phyloP scores from a whole-genome alignment of 35 echinoderm and acorn worm genomes.

The Anneissia japonica region DNA sequence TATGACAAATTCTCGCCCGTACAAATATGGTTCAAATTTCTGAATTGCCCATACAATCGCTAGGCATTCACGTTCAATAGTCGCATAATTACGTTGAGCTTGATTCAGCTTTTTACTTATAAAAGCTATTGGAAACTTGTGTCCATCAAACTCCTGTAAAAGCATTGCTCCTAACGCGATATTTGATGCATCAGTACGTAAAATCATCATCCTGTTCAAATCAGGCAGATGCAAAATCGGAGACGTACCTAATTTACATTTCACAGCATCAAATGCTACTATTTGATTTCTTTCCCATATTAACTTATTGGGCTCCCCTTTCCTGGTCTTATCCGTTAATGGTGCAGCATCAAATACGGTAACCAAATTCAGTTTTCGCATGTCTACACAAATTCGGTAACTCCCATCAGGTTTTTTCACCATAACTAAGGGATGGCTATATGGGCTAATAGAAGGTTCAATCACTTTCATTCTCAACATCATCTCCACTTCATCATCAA shows the following conservation, averaged over 20 bases:
- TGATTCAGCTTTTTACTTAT: background rate
- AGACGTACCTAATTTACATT: background rate
- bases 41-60: slow-evolving; percentile 13
- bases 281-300: background rate
- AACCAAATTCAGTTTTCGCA: slow-evolving; percentile 5
- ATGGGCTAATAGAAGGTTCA: slow-evolving; percentile 35
- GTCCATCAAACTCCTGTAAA: background rate
- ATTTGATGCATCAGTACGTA: background rate
- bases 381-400: slow-evolving; percentile 4
- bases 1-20: background rate
- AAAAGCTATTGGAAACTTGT: background rate
- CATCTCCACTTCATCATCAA: slow-evolving; percentile 28
- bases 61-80: slow-evolving; percentile 10
- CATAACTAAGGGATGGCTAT: slow-evolving; percentile 49
- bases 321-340: background rate
- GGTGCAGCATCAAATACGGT: slow-evolving; percentile 41
- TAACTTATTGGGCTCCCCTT: background rate
- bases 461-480: slow-evolving; percentile 19
- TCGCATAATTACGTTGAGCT: background rate
- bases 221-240: slow-evolving; percentile 2
- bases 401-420: background rate
- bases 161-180: slow-evolving; percentile 20
- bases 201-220: slow-evolving; percentile 10
- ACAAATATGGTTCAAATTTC: slow-evolving; percentile 10
- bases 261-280: slow-evolving; percentile 7